phyloP scores from a whole-genome alignment of 2,888 invertebrate species.

The Parascotia fuliginaria region DNA sequence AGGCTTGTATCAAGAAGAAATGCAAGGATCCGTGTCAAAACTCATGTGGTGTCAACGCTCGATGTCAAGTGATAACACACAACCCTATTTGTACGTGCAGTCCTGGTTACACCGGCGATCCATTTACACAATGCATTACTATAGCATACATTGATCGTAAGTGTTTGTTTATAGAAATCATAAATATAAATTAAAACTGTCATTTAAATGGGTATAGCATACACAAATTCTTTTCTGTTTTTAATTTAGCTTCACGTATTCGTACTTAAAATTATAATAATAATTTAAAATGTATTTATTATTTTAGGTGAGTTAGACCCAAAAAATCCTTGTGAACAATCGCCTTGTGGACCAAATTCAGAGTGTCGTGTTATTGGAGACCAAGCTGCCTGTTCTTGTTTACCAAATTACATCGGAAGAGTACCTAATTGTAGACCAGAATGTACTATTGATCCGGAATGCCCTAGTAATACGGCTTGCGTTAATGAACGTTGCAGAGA shows the following conservation, averaged over 20 bases:
- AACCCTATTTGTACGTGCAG: constrained; percentile 95
- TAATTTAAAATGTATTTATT: neutral
- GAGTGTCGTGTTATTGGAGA: constrained; percentile 92
- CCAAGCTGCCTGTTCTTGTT: constrained; percentile 94
- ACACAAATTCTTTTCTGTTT: no score
- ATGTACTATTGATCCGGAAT: constrained; percentile 92
- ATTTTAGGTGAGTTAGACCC: constrained; percentile 49
- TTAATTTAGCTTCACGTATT: no score
- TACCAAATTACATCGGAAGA: constrained; percentile 92
- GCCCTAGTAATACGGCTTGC: constrained; percentile 93
- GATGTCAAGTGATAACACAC: constrained; percentile 94
- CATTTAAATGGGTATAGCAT: neutral
- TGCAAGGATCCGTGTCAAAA: constrained; percentile 93
- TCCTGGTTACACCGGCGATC: constrained; percentile 92
- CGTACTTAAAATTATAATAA: no score
- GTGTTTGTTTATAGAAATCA: constrained; percentile 16
- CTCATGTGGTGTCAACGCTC: constrained; percentile 92
- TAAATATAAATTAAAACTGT: neutral
- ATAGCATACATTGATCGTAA: constrained; percentile 83
- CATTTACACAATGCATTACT: constrained; percentile 89
- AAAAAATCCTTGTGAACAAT: constrained; percentile 90
- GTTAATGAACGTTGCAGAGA: constrained; percentile 92
- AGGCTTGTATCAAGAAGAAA: constrained; percentile 92
- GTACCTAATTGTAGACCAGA: constrained; percentile 95
- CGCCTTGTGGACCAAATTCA: constrained; percentile 94